A percentile compares a stretch with the other conserved stretches of the same genome.
phyloP scores from a whole-genome alignment of 2,888 invertebrate species.

The Endotricha flammealis region DNA sequence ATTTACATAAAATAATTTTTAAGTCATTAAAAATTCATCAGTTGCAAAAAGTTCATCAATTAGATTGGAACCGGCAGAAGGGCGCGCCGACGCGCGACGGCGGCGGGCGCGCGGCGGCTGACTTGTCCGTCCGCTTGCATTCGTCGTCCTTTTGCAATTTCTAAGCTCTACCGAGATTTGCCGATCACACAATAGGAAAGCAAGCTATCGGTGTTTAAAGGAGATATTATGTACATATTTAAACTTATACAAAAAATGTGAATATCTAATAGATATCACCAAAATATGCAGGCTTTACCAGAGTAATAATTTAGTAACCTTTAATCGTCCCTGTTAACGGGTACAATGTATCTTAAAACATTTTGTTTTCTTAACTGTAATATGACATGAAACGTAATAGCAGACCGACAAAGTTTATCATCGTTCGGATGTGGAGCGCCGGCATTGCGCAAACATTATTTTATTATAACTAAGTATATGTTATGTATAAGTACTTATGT shows the following conservation, averaged over 20 bases:
- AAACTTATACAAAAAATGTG: too few relatives aligned
- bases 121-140: slow-evolving; percentile 53
- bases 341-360: neutral
- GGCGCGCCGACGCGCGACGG: slow-evolving; percentile 25
- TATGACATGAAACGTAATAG: slow-evolving; percentile 28
- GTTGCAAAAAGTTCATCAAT: slow-evolving; percentile 14
- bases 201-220: too few relatives aligned
- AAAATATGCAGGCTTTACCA: too few relatives aligned
- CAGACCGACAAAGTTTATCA: slow-evolving; percentile 75
- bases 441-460: slow-evolving; percentile 62
- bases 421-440: slow-evolving; percentile 66
- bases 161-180: slow-evolving; percentile 30
- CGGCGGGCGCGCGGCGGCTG: slow-evolving; percentile 31
- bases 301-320: too few relatives aligned
- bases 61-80: slow-evolving; percentile 45
- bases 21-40: neutral
- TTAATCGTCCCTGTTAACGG: neutral
- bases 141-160: slow-evolving; percentile 68
- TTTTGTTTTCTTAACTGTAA: slow-evolving; percentile 8
- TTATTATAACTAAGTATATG: slow-evolving; percentile 20
- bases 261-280: too few relatives aligned
- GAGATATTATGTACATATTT: too few relatives aligned
- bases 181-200: slow-evolving; percentile 10
- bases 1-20: slow-evolving; percentile 12
- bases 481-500: too few relatives aligned